phyloP scores from a whole-genome alignment of 2,888 invertebrate species.

The Himalopsyche tibetana region DNA sequence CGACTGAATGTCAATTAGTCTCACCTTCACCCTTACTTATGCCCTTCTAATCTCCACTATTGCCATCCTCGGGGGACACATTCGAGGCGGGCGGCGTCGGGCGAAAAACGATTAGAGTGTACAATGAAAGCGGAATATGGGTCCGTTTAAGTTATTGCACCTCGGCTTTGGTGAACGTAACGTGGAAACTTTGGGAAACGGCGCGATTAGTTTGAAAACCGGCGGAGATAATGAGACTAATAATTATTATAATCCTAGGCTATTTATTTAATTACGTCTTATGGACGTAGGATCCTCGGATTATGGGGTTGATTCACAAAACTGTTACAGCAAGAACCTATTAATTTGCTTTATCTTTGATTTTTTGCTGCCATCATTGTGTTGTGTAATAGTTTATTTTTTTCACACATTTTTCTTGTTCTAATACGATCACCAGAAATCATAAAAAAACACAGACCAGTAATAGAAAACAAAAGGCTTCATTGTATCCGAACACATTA shows the following conservation, averaged over 20 bases:
- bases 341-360: too few species aligned
- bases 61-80: constrained; percentile 39
- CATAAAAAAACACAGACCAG: too few species aligned
- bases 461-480: too few species aligned
- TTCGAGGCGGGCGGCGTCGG: constrained; percentile 12
- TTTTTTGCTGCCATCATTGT: too few species aligned
- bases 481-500: too few species aligned
- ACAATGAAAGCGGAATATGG: constrained; percentile 9
- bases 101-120: constrained; percentile 44
- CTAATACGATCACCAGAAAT: too few species aligned
- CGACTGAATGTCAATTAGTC: constrained; percentile 58
- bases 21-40: constrained; percentile 36
- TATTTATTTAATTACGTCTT: constrained; percentile 10
- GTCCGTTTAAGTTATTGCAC: constrained; percentile 34
- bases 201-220: not conserved
- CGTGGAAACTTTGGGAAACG: constrained; percentile 27
- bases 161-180: not conserved
- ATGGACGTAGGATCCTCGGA: too few species aligned
- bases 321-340: too few species aligned
- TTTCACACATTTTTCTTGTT: too few species aligned
- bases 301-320: too few species aligned
- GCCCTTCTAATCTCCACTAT: constrained; percentile 36
- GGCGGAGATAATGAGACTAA: not conserved
- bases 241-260: not conserved
- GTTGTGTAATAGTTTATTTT: too few species aligned